phyloP scores from a whole-genome alignment of 2,888 invertebrate genomes.

The Brachycybe producta region DNA sequence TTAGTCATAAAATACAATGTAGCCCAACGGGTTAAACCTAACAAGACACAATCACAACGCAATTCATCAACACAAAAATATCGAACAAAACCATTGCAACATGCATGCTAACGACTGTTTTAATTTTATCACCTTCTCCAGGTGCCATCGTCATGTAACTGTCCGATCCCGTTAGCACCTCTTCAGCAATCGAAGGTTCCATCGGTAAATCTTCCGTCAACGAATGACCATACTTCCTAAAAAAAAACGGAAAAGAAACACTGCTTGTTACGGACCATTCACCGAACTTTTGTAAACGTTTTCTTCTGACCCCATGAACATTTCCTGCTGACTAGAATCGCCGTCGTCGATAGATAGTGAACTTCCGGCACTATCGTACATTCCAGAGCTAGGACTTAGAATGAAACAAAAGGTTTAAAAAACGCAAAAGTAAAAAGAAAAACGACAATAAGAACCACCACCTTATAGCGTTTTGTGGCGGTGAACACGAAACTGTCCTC shows the following conservation, averaged over 20 bases:
- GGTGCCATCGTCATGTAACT: conserved; percentile 11
- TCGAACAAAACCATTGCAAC: no score
- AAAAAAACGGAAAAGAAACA: background rate
- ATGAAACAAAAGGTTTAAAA: no score
- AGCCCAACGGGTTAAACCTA: no score
- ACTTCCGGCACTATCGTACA: conserved; percentile 44
- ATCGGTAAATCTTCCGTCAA: background rate
- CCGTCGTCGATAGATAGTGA: conserved; percentile 52
- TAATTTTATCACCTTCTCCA: conserved; percentile 7
- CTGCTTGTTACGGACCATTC: background rate
- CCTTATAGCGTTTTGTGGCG: no score
- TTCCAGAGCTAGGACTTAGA: no score
- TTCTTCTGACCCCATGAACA: background rate
- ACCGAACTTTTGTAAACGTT: background rate
- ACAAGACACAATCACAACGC: no score
- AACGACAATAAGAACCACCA: conserved; percentile 26
- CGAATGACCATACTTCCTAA: conserved; percentile 2
- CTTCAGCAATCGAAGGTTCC: background rate
- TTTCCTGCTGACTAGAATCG: conserved; percentile 27
- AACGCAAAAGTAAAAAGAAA: no score
- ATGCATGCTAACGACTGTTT: no score
- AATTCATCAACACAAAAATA: no score
- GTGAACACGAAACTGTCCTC: conserved; percentile 39
- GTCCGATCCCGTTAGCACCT: background rate
- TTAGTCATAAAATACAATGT: no score